Evolutionary conservation across 2,888 invertebrate genomes (phyloP).

Genomic region (Cryptophagus acutangulus): DNA sequence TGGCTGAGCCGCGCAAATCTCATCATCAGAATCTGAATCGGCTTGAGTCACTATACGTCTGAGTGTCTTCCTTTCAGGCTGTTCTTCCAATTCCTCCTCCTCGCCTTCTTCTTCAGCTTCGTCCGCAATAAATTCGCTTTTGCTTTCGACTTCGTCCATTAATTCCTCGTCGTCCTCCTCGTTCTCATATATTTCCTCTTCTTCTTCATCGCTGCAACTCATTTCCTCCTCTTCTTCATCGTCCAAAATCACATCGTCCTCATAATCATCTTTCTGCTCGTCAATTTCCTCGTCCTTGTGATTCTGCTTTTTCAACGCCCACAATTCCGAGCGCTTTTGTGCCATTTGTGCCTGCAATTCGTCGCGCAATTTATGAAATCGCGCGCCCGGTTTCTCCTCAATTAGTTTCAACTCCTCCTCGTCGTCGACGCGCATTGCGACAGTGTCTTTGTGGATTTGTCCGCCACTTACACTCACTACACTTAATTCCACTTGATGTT

Average conservation of each 20-base stretch:
- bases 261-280: conserved; percentile 25
- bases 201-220: conserved; percentile 48
- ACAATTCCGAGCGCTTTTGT: conserved; percentile 63
- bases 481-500: conserved; percentile 54
- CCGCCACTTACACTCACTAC: conserved; percentile 47
- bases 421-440: conserved; percentile 39
- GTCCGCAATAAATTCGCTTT: conserved; percentile 40
- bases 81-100: conserved; percentile 27
- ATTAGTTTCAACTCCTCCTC: conserved; percentile 38
- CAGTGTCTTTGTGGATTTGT: conserved; percentile 46
- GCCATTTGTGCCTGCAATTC: conserved; percentile 68
- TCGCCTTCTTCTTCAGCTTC: conserved; percentile 37
- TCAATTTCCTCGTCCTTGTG: conserved; percentile 42
- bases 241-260: conserved; percentile 55
- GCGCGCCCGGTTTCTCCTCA: conserved; percentile 63
- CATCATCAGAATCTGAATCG: conserved; percentile 40
- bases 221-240: conserved; percentile 49
- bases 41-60: conserved; percentile 39
- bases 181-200: conserved; percentile 49
- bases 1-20: conserved; percentile 12
- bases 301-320: conserved; percentile 55
- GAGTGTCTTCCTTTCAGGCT: conserved; percentile 29
- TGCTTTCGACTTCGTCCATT: conserved; percentile 28
- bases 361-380: conserved; percentile 63
- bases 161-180: conserved; percentile 52